Evolutionary conservation across 2,888 invertebrate genomes (phyloP).

Genomic region (Altica lythri): DNA sequence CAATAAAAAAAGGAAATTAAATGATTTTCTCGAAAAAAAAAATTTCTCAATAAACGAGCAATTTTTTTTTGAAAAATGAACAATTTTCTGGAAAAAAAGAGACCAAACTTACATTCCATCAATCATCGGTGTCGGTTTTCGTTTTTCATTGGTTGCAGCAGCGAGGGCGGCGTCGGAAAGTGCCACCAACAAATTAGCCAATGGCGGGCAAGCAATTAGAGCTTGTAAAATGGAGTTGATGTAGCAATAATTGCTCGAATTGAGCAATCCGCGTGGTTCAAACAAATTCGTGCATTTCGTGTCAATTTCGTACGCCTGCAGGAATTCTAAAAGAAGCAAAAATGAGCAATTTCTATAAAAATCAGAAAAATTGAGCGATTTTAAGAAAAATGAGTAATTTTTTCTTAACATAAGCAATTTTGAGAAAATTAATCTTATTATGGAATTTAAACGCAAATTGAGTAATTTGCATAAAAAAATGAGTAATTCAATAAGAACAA

Average conservation of each 20-base stretch:
- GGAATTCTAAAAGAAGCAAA: too few species aligned
- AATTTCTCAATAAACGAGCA: too few species aligned
- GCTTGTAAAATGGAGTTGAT: constrained; percentile 95
- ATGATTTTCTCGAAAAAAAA: neutral
- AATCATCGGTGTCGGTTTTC: constrained; percentile 77
- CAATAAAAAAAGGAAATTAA: constrained; percentile 14
- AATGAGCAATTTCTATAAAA: too few species aligned
- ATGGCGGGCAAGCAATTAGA: constrained; percentile 90
- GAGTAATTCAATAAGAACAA: too few species aligned
- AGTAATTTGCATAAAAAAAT: too few species aligned
- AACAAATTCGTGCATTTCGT: too few species aligned
- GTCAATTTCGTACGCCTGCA: too few species aligned
- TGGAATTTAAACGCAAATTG: too few species aligned
- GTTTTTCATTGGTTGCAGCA: constrained; percentile 59
- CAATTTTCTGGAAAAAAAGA: neutral
- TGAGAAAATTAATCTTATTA: too few species aligned
- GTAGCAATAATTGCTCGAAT: constrained; percentile 95
- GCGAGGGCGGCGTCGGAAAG: constrained; percentile 75
- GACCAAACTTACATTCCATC: constrained; percentile 82
- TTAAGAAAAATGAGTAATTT: too few species aligned
- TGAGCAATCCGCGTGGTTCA: constrained; percentile 90
- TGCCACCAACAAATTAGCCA: constrained; percentile 86
- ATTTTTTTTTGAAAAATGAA: neutral
- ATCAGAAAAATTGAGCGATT: too few species aligned
- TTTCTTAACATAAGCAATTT: too few species aligned